Percentiles rank a stretch among this genome's conserved stretches.
Conservation (phyloP, 2,888 invertebrate species). For the Callyntrura guangdongensis region DNA sequence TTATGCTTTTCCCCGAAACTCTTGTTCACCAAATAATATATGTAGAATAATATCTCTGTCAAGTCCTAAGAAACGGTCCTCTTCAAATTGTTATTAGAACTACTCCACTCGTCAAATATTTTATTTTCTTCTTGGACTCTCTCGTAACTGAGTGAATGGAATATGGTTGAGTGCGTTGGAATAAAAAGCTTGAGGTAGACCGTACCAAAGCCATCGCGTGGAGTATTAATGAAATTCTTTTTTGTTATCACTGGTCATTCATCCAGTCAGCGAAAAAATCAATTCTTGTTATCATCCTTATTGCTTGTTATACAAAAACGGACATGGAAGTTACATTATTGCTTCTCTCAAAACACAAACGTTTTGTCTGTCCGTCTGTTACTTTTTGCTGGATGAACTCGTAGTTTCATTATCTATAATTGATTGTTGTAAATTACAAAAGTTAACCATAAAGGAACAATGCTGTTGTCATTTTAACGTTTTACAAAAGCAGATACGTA, state of each 20-base stretch:
- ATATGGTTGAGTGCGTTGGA: neutral
- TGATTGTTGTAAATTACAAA: too few relatives aligned
- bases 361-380: too few relatives aligned
- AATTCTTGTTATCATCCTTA: constrained; percentile 51
- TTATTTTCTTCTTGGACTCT: neutral
- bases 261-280: constrained; percentile 60
- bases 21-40: neutral
- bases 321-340: neutral
- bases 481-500: too few relatives aligned
- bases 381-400: too few relatives aligned
- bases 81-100: neutral
- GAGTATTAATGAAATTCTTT: constrained; percentile 31
- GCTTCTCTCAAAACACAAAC: neutral
- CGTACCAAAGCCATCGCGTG: constrained; percentile 14
- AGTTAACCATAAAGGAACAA: too few relatives aligned
- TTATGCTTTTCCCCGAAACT: neutral
- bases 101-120: neutral
- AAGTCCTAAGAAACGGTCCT: neutral
- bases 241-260: constrained; percentile 27
- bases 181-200: neutral
- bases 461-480: too few relatives aligned
- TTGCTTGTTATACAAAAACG: neutral
- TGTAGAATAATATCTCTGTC: neutral
- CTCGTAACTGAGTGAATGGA: neutral
- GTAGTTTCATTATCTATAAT: too few relatives aligned